phyloP scores from a whole-genome alignment of 2,888 invertebrate genomes.

The Drosophila hamatofila region DNA sequence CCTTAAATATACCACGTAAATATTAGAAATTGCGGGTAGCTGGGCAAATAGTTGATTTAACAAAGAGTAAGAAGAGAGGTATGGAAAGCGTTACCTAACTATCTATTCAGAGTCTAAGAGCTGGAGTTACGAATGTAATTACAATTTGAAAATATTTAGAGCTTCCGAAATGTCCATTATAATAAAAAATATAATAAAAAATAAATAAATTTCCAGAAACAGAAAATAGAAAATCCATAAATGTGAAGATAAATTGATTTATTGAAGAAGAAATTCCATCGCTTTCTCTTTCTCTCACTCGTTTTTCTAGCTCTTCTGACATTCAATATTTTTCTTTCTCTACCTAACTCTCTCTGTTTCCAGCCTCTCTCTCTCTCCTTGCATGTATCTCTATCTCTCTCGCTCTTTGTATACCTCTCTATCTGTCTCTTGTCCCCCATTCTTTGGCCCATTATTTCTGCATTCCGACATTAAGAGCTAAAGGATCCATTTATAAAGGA shows the following conservation, averaged over 20 bases:
- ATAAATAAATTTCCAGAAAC: neutral
- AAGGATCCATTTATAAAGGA: too few relatives aligned
- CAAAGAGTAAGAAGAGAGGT: neutral
- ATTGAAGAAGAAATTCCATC: too few relatives aligned
- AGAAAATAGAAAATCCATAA: neutral
- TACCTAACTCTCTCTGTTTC: too few relatives aligned
- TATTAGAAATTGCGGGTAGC: neutral
- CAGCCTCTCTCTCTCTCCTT: neutral
- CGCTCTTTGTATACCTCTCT: too few relatives aligned
- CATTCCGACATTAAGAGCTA: too few relatives aligned
- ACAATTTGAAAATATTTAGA: too few relatives aligned
- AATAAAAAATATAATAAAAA: too few relatives aligned
- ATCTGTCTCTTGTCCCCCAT: too few relatives aligned
- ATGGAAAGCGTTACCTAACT: neutral
- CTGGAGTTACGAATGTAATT: too few relatives aligned
- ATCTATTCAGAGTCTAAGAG: neutral
- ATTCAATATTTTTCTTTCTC: neutral
- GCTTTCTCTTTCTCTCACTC: neutral
- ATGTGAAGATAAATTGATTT: too few relatives aligned
- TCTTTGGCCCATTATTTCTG: too few relatives aligned
- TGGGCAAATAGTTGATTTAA: neutral
- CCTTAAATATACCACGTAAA: slow-evolving; percentile 6
- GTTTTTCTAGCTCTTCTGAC: neutral
- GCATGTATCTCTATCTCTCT: neutral
- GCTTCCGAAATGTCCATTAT: too few relatives aligned